These are phyloP conservation scores for Vireo altiloquus DNA, from an alignment of 2,113 vertebrate genomes.

Conservation along the genomic window DNA sequence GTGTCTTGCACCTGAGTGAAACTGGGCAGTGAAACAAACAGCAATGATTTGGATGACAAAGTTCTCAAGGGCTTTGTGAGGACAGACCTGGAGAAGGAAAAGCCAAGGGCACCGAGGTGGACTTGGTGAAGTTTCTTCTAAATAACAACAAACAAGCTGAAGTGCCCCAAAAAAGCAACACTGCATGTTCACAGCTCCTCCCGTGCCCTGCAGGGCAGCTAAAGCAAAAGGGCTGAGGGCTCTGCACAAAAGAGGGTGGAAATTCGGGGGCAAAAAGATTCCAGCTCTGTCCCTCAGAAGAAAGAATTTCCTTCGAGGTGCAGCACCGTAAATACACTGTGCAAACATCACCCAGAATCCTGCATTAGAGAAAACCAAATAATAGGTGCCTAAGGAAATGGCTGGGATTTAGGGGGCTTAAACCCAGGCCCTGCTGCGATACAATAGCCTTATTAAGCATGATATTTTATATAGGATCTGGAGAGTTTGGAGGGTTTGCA, in stretches of 20 bases:
- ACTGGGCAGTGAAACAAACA: not conserved
- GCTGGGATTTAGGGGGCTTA: slow-evolving; percentile 50
- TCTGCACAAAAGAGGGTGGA: not conserved
- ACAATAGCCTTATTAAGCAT: slow-evolving; percentile 57
- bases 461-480: slow-evolving; percentile 40
- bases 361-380: not conserved
- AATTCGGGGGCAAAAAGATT: not conserved
- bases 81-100: not conserved
- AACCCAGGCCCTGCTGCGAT: slow-evolving; percentile 13
- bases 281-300: not conserved
- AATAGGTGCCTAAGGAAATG: slow-evolving; percentile 32
- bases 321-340: not conserved
- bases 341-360: slow-evolving; percentile 1
- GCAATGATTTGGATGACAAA: not conserved
- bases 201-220: accelerated
- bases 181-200: not conserved
- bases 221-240: not conserved
- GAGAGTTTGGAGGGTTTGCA: slow-evolving; percentile 36
- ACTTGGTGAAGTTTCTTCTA: not conserved
- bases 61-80: not conserved
- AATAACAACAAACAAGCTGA: not conserved
- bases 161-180: not conserved
- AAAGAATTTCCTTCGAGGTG: not conserved
- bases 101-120: not conserved
- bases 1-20: not conserved